Evolutionary conservation across 2,797 vertebrate species (phyloP).

Genomic region (Coilia nasus): DNA sequence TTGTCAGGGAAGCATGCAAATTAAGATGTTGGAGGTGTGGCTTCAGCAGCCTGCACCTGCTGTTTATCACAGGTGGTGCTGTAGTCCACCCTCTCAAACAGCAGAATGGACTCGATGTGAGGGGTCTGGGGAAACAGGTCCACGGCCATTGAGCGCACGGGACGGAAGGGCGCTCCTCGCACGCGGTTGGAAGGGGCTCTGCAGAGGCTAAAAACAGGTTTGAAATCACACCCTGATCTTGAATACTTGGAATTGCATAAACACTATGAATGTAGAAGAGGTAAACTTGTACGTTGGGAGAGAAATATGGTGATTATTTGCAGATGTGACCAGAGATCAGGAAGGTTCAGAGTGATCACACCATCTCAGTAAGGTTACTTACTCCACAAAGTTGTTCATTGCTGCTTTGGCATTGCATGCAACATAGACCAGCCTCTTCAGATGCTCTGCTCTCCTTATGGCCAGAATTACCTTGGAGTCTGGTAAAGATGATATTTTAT

Average conservation of each 20-base stretch:
- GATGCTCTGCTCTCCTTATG: constrained; percentile 87
- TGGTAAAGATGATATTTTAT: constrained; percentile 51
- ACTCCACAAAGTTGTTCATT: constrained; percentile 97
- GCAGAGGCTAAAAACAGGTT: constrained; percentile 78
- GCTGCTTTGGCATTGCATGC: constrained; percentile 95
- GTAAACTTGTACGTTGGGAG: not conserved
- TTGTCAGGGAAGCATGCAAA: not conserved
- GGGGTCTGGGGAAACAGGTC: constrained; percentile 96
- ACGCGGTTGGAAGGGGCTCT: constrained; percentile 94
- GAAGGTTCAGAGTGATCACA: not conserved
- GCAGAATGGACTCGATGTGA: constrained; percentile 89
- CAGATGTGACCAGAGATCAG: not conserved
- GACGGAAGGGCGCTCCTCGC: constrained; percentile 85
- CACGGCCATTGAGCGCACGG: constrained; percentile 84
- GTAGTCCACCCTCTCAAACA: constrained; percentile 86
- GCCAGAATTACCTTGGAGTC: constrained; percentile 95
- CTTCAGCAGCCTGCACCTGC: constrained; percentile 29
- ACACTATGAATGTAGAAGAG: not conserved
- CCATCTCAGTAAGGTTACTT: constrained; percentile 64
- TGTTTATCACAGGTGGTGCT: constrained; percentile 53
- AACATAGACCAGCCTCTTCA: constrained; percentile 92
- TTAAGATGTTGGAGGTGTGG: not conserved
- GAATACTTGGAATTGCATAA: not conserved
- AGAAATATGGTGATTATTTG: not conserved
- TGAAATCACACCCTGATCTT: not conserved